These are phyloP conservation scores for Phthorimaea operculella DNA, from an alignment of 1,140 invertebrate genomes.

Conservation along the genomic window DNA sequence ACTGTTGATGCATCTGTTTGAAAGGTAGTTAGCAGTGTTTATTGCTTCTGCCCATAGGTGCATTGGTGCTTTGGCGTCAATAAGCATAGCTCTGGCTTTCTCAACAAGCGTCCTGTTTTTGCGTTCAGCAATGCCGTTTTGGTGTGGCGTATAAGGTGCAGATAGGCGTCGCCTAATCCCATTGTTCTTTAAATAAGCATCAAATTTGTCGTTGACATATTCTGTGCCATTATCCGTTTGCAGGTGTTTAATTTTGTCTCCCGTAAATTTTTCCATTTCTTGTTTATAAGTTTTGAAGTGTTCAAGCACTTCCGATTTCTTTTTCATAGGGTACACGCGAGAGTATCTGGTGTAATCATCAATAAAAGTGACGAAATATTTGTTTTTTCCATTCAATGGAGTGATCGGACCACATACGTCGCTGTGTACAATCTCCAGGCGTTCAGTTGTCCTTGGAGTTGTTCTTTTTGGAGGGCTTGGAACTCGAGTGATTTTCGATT, in stretches of 20 bases:
- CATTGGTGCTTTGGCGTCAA: constrained; percentile 33
- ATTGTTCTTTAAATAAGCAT: background rate
- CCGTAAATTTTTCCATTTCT: constrained; percentile 1
- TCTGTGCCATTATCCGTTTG: constrained; percentile 13
- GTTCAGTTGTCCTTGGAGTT: background rate
- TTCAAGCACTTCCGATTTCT: constrained; percentile 40
- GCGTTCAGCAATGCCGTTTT: constrained; percentile 55
- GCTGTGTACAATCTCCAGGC: constrained; percentile 24
- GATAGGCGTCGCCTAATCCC: constrained; percentile 15
- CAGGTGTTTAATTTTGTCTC: constrained; percentile 7
- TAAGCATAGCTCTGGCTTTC: constrained; percentile 45
- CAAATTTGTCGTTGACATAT: constrained; percentile 9
- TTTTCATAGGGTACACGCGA: constrained; percentile 41
- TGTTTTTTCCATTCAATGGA: constrained; percentile 14
- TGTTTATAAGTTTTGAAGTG: constrained; percentile 27
- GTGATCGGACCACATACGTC: constrained; percentile 28
- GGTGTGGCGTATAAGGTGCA: constrained; percentile 44
- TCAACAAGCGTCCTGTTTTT: constrained; percentile 56
- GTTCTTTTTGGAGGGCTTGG: constrained; percentile 6
- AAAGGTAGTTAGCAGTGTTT: constrained; percentile 25
- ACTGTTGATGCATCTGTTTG: constrained; percentile 8
- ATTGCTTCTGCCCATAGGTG: constrained; percentile 62
- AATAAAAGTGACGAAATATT: constrained; percentile 33
- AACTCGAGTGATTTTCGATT: background rate
- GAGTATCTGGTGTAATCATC: constrained; percentile 33